These are phyloP conservation scores for Brenthis hecate DNA, from an alignment of 2,888 invertebrate genomes.

Conservation along the genomic window DNA sequence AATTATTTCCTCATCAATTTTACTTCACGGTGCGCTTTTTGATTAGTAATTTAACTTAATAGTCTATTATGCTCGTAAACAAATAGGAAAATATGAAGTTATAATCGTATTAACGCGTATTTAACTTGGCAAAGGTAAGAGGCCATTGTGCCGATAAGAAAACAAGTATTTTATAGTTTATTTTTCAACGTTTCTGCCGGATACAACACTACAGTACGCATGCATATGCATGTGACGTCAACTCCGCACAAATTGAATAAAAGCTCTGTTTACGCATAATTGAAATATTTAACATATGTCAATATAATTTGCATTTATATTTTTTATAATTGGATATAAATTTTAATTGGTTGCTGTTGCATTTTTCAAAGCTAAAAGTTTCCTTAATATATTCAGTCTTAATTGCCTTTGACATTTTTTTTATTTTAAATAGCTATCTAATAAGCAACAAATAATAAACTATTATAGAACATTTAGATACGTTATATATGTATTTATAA, in stretches of 20 bases:
- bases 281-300: slow-evolving; percentile 4
- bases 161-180: slow-evolving; percentile 16
- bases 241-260: slow-evolving; percentile 5
- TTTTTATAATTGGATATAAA: neutral
- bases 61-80: slow-evolving; percentile 61
- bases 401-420: no score
- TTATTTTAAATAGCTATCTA: no score
- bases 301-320: neutral
- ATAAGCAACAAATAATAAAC: no score
- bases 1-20: slow-evolving; percentile 45
- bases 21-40: slow-evolving; percentile 43
- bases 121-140: slow-evolving; percentile 33
- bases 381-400: no score
- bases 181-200: slow-evolving; percentile 15
- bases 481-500: no score
- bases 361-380: no score
- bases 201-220: neutral
- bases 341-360: no score
- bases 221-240: slow-evolving; percentile 15
- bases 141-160: slow-evolving; percentile 31
- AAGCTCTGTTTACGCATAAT: neutral
- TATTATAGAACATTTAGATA: no score
- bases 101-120: slow-evolving; percentile 62
- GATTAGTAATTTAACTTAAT: slow-evolving; percentile 53
- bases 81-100: slow-evolving; percentile 61